These are phyloP conservation scores for Sarcophaga bullata DNA, from an alignment of 1,140 invertebrate species.

Conservation along the genomic window DNA sequence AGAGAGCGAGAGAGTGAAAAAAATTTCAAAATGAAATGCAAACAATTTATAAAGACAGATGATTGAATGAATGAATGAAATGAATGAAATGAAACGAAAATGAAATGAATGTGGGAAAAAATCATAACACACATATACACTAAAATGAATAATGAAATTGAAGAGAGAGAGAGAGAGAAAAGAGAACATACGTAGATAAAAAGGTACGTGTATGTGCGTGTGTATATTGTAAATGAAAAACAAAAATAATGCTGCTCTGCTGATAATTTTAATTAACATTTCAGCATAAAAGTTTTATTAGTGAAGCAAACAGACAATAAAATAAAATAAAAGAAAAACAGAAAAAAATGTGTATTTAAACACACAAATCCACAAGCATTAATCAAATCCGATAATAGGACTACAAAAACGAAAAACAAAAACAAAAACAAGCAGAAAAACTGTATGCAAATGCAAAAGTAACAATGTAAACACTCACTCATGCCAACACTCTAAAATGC, in stretches of 20 bases:
- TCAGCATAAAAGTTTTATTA: not conserved
- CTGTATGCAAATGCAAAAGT: not conserved
- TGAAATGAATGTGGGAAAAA: not conserved
- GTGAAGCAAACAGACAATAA: too few species aligned
- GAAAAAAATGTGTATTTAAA: too few species aligned
- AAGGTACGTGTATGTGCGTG: not conserved
- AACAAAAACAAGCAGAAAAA: not conserved
- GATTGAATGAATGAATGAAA: too few species aligned
- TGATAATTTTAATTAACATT: constrained; percentile 36
- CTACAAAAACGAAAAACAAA: not conserved
- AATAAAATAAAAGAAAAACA: not conserved
- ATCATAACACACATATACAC: not conserved
- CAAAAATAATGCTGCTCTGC: not conserved
- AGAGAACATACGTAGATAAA: not conserved
- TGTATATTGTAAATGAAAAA: not conserved
- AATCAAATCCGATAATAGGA: not conserved
- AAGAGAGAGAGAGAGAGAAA: not conserved
- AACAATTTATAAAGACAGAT: constrained; percentile 23
- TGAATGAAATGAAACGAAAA: constrained; percentile 8
- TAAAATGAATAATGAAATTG: not conserved
- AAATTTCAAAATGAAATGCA: not conserved
- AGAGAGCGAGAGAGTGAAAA: not conserved
- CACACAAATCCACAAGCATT: not conserved
- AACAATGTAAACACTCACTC: too few species aligned
- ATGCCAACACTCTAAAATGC: too few species aligned